phyloP scores from a whole-genome alignment of 2,888 invertebrate genomes.

The Clostera curtula region DNA sequence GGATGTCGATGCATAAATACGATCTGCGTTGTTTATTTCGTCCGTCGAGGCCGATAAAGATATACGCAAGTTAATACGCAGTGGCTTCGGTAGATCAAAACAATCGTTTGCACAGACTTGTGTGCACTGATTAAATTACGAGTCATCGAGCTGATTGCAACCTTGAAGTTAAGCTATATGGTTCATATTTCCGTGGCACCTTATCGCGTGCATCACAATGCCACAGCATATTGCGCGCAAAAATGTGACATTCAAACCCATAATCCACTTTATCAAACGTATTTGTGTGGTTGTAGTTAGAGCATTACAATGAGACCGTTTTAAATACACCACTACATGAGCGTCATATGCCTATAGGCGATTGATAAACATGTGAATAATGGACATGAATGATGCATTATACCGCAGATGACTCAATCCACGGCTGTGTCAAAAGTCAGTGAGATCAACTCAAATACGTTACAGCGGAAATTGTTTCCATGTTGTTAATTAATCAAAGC shows the following conservation, averaged over 20 bases:
- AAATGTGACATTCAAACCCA: slow-evolving; percentile 24
- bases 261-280: slow-evolving; percentile 29
- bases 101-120: slow-evolving; percentile 28
- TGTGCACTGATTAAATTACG: slow-evolving; percentile 24
- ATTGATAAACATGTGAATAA: slow-evolving; percentile 35
- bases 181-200: slow-evolving; percentile 11
- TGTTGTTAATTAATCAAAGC: slow-evolving; percentile 46
- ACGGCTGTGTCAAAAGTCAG: slow-evolving; percentile 37
- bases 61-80: slow-evolving; percentile 34
- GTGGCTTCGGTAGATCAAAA: slow-evolving; percentile 33
- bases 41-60: no score
- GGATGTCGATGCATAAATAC: no score
- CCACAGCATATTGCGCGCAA: slow-evolving; percentile 28
- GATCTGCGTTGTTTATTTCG: no score
- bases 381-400: slow-evolving; percentile 36
- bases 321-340: slow-evolving; percentile 19
- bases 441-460: slow-evolving; percentile 29
- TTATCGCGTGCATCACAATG: slow-evolving; percentile 24
- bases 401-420: slow-evolving; percentile 39
- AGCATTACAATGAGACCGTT: slow-evolving; percentile 30
- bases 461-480: slow-evolving; percentile 48
- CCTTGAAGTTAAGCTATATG: slow-evolving; percentile 10
- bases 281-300: slow-evolving; percentile 22
- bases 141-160: slow-evolving; percentile 8
- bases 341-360: slow-evolving; percentile 20